Base-by-base conservation (phyloP, 2,797 vertebrate genomes). In the Hyperoplus immaculatus region DNA sequence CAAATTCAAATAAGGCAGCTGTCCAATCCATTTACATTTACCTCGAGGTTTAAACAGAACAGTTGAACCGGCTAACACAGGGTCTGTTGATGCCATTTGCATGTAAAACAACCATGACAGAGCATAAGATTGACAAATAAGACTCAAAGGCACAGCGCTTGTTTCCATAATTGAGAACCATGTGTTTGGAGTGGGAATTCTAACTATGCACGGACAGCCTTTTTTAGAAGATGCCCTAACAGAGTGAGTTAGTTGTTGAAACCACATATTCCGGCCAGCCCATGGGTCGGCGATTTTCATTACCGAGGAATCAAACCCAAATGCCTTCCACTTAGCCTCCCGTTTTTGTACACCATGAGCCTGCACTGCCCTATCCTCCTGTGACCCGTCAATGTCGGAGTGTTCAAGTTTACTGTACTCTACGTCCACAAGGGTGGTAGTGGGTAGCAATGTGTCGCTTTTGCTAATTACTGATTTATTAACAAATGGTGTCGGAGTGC, bases 211-310 rank as follows among this genome's bases (percentile, higher is more conserved):
- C 41, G 56, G 68, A 15, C 65, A 21, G 3, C 16, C 15, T 18
- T 42, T 41, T 6, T 6, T 11, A 1, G n/a, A 45, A 14, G 13
- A n/a, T 8, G 0, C 5, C 16, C 41, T 68, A 0, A 68, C 43
- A 15, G 55, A 59, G 15, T 59, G 46, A 8, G 36, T 70, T 4
- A 70, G 11, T 5, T 60, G 56, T 5, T 70, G 68, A 10, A 70
- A 70, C 68, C 54, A 69, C 4, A 69, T 4, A 10, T 69, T 69
- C 3, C 45, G 58, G 39, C 54, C 4, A 38, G 54, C 55, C 67
- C 42, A 69, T 4, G 42, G 9, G 1, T 69, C n/a, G 1, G 6
- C 51, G n/a, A 54, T 54, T 54, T 54, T n/a, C n/a, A 54, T 18
- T n/a, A 54, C 51, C 3, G 53, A 29, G 3, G 21, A 11, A 55